These are phyloP conservation scores for Mythimna albipuncta DNA, from an alignment of 2,888 invertebrate species.

Conservation along the genomic window DNA sequence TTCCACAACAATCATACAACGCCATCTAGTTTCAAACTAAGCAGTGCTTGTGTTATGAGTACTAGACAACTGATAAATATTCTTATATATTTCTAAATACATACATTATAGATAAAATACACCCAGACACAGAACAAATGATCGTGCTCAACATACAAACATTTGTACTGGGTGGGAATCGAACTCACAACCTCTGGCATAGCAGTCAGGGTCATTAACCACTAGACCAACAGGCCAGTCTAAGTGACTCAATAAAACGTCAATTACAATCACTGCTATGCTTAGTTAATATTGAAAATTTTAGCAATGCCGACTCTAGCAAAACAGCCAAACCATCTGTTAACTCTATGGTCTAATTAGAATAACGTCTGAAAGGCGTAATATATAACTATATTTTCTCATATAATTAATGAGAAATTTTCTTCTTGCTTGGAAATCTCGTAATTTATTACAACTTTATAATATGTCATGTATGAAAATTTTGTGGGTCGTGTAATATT, in stretches of 20 bases:
- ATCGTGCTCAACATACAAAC: no score
- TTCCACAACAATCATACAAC: no score
- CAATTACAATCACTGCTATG: background rate
- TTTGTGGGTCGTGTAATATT: slow-evolving; percentile 31
- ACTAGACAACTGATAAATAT: no score
- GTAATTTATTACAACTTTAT: slow-evolving; percentile 51
- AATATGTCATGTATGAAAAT: slow-evolving; percentile 38
- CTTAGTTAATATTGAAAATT: background rate
- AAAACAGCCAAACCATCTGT: background rate
- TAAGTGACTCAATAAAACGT: background rate
- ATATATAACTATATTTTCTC: slow-evolving; percentile 27
- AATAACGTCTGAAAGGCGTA: slow-evolving; percentile 35
- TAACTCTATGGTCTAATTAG: slow-evolving; percentile 32
- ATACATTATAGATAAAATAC: no score
- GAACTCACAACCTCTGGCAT: no score
- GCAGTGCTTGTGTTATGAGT: no score
- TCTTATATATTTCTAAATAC: no score
- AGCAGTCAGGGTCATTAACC: no score
- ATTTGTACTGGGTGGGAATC: no score
- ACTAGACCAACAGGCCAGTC: no score
- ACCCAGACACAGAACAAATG: no score
- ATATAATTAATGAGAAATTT: slow-evolving; percentile 48
- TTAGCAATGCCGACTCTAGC: background rate
- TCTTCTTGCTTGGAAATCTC: slow-evolving; percentile 24
- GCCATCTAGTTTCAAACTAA: no score